Evolutionary conservation across 2,797 vertebrate species (phyloP).

Genomic region (Acridotheres tristis): DNA sequence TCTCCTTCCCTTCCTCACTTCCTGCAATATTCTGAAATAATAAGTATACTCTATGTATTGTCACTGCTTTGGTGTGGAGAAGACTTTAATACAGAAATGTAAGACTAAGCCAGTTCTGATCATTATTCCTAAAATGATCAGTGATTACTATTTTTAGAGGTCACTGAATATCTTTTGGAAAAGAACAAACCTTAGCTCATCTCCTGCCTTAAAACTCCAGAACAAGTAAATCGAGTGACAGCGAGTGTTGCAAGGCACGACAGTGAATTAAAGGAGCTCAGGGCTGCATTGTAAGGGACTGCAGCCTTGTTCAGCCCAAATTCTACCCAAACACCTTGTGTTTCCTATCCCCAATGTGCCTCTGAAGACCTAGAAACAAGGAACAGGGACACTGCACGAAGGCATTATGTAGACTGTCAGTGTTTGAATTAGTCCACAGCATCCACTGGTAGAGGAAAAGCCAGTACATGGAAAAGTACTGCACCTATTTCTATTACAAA

Average conservation of each 20-base stretch:
- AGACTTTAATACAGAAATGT: neutral
- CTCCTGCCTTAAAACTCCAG: neutral
- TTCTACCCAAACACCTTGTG: neutral
- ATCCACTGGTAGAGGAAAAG: neutral
- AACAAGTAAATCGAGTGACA: neutral
- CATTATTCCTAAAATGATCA: neutral
- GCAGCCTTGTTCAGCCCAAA: neutral
- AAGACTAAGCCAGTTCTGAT: neutral
- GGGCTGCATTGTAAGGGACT: neutral
- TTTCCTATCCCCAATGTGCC: neutral
- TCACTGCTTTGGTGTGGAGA: neutral
- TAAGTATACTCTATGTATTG: neutral
- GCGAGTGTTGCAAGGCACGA: rapidly evolving
- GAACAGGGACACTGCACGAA: neutral
- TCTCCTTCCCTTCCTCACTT: neutral
- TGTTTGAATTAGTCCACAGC: neutral
- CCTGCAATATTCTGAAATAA: neutral
- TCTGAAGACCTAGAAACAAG: neutral
- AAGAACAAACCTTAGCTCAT: neutral
- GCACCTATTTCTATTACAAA: neutral
- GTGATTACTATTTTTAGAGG: neutral
- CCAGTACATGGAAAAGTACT: neutral
- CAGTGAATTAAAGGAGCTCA: neutral
- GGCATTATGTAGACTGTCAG: neutral
- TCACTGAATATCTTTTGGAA: neutral